Conservation (phyloP, 2,888 invertebrate species). For the Chrysolina oricalcia region DNA sequence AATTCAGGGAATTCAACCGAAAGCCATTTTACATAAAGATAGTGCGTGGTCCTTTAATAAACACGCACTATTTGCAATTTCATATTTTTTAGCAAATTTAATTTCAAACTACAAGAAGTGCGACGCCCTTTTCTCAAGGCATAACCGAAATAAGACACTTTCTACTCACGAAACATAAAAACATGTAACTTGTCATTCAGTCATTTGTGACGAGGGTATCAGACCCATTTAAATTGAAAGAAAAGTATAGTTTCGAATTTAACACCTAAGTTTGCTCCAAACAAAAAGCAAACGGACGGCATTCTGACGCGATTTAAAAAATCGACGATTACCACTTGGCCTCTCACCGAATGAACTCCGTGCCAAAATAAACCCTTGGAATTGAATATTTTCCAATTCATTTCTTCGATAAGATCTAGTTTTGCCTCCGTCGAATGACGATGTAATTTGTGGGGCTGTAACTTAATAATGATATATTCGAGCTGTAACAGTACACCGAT, state of each 20-base stretch:
- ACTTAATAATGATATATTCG: conserved; percentile 66
- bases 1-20: too few species aligned
- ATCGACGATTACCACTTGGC: conserved; percentile 42
- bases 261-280: conserved; percentile 67
- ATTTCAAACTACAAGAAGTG: neutral
- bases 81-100: too few species aligned
- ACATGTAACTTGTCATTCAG: conserved; percentile 9
- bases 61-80: too few species aligned
- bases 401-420: conserved; percentile 32
- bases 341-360: conserved; percentile 35
- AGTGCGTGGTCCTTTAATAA: too few species aligned
- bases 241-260: conserved; percentile 60
- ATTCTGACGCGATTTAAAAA: conserved; percentile 60
- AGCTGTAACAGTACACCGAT: conserved; percentile 66
- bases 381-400: conserved; percentile 30
- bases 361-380: neutral
- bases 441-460: conserved; percentile 58
- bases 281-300: conserved; percentile 62
- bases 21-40: too few species aligned
- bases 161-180: neutral
- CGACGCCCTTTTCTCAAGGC: neutral
- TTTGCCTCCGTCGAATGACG: conserved; percentile 25
- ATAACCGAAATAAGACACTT: neutral
- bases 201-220: conserved; percentile 38
- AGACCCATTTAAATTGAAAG: conserved; percentile 38